Evolutionary conservation across 2,888 invertebrate genomes (phyloP).

Genomic region (Griposia aprilina): DNA sequence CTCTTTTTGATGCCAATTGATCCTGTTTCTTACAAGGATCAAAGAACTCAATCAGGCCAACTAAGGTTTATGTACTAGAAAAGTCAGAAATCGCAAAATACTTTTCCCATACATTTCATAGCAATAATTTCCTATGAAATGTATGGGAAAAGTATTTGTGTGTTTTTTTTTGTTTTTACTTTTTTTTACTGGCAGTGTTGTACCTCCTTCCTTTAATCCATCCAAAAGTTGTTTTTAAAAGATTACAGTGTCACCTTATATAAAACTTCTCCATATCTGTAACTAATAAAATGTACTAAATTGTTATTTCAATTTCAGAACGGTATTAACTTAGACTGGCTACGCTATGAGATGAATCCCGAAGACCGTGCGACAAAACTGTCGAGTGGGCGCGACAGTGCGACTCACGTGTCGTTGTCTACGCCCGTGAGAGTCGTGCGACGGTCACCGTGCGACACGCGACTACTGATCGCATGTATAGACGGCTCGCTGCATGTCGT

Average conservation of each 20-base stretch:
- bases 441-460: slow-evolving; percentile 92
- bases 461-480: slow-evolving; percentile 95
- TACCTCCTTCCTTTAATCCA: not conserved
- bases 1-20: no score
- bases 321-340: slow-evolving; percentile 91
- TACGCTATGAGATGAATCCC: slow-evolving; percentile 93
- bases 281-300: not conserved
- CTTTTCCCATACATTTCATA: not conserved
- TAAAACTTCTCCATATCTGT: not conserved
- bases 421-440: slow-evolving; percentile 82
- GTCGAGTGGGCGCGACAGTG: slow-evolving; percentile 88
- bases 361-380: slow-evolving; percentile 90
- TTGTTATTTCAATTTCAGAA: slow-evolving; percentile 73
- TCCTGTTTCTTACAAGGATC: no score
- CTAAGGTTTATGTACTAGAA: no score
- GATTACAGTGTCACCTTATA: no score
- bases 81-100: no score
- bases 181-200: not conserved
- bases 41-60: no score
- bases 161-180: no score
- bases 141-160: no score
- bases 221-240: not conserved
- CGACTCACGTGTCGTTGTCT: slow-evolving; percentile 90
- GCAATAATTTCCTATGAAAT: no score
- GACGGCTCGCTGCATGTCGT: slow-evolving; percentile 96